phyloP scores from a whole-genome alignment of 2,888 invertebrate species.

The Penaeus monodon region DNA sequence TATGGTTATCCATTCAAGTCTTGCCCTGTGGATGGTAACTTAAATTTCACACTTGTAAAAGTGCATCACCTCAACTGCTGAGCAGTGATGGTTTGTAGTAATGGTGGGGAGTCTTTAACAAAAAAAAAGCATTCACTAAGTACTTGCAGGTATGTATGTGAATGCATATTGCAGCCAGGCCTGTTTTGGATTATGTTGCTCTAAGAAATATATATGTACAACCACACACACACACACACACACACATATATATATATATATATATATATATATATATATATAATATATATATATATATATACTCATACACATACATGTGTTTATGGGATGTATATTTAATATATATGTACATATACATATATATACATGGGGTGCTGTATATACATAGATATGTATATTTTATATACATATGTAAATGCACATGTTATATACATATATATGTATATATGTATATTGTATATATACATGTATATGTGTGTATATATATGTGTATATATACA shows the following conservation, averaged over 20 bases:
- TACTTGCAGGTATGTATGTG: too few species aligned
- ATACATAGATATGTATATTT: constrained; percentile 13
- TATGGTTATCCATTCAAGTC: constrained; percentile 18
- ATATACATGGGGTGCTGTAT: constrained; percentile 3
- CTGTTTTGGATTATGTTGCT: too few species aligned
- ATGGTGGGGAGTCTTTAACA: too few species aligned
- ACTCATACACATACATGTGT: not conserved
- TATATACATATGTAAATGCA: too few species aligned
- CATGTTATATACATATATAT: too few species aligned
- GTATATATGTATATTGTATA: not conserved
- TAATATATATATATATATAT: constrained; percentile 22
- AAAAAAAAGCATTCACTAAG: too few species aligned
- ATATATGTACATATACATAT: constrained; percentile 14
- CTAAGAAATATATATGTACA: not conserved
- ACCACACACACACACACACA: too few species aligned
- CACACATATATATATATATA: constrained; percentile 5
- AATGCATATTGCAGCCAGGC: too few species aligned
- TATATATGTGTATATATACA: constrained; percentile 20
- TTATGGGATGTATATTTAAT: too few species aligned
- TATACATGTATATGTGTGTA: not conserved
- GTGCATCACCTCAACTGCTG: too few species aligned
- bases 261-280: constrained; percentile 17
- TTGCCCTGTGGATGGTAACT: not conserved
- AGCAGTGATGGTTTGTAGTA: too few species aligned
- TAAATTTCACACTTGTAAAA: too few species aligned